Evolutionary conservation across 2,888 invertebrate species (phyloP).

Genomic region (Ernsta delagoae): DNA sequence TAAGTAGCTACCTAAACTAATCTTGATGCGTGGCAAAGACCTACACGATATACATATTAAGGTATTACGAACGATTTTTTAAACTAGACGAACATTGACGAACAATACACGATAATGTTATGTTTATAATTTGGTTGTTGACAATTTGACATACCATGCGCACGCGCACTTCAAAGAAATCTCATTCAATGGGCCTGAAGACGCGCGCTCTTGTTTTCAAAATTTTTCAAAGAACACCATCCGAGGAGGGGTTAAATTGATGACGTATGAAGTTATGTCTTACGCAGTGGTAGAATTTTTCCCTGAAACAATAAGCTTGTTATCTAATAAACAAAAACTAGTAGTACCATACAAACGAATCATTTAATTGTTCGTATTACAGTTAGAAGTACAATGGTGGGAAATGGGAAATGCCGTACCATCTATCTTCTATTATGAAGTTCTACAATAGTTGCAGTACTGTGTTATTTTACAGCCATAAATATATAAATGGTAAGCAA

Average conservation of each 20-base stretch:
- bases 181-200: not conserved
- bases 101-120: too few relatives aligned
- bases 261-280: conserved; percentile 11
- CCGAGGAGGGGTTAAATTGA: conserved; percentile 8
- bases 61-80: too few relatives aligned
- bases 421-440: conserved; percentile 26
- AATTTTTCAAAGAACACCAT: conserved; percentile 52
- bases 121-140: too few relatives aligned
- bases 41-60: too few relatives aligned
- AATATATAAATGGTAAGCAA: too few relatives aligned
- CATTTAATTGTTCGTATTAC: conserved; percentile 21
- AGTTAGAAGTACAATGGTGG: conserved; percentile 23
- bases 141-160: too few relatives aligned
- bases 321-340: conserved; percentile 2
- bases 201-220: conserved; percentile 63
- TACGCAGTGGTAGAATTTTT: conserved; percentile 1
- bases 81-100: too few relatives aligned
- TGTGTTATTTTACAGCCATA: too few relatives aligned
- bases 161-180: too few relatives aligned
- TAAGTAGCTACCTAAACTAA: too few relatives aligned
- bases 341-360: conserved; percentile 16
- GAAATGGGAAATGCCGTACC: conserved; percentile 31
- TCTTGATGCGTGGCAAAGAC: too few relatives aligned
- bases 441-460: conserved; percentile 5
- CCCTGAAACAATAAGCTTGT: conserved; percentile 4